These are phyloP conservation scores for Neosilurus mollespiculum DNA, from an alignment of 2,797 vertebrate species.

Conservation along the genomic window DNA sequence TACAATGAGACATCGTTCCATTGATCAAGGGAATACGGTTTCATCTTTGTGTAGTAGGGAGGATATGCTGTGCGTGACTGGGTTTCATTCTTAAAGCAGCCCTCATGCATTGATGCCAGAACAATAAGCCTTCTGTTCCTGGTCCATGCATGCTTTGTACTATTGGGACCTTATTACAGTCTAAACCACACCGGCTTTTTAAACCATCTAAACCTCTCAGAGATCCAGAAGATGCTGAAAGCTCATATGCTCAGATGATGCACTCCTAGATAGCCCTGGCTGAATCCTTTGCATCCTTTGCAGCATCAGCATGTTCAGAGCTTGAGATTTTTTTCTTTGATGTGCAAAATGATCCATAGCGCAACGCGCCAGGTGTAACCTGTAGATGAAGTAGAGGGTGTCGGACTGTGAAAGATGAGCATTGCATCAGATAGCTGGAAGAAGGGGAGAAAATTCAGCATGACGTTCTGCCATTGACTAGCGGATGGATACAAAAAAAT, in stretches of 20 bases:
- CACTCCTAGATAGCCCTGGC: constrained; percentile 35
- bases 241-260: constrained; percentile 50
- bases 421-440: constrained; percentile 45
- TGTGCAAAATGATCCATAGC: constrained; percentile 48
- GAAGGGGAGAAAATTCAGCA: constrained; percentile 32
- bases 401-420: constrained; percentile 38
- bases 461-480: constrained; percentile 28
- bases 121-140: constrained; percentile 39
- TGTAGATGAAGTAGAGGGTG: constrained; percentile 30
- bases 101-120: constrained; percentile 38
- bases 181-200: constrained; percentile 34
- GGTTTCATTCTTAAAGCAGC: constrained; percentile 39
- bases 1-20: constrained; percentile 43
- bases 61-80: constrained; percentile 19
- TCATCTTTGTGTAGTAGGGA: constrained; percentile 37
- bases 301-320: constrained; percentile 48
- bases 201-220: constrained; percentile 40
- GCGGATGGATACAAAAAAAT: constrained; percentile 39
- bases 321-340: constrained; percentile 50
- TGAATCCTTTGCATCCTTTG: constrained; percentile 36
- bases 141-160: constrained; percentile 31
- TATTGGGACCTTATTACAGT: constrained; percentile 51
- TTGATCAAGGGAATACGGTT: constrained; percentile 49
- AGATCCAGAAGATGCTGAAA: constrained; percentile 48
- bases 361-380: constrained; percentile 45